Evolutionary conservation across 92 coral and sea anemone genomes (phyloP).

Genomic region (Porites divaricata): DNA sequence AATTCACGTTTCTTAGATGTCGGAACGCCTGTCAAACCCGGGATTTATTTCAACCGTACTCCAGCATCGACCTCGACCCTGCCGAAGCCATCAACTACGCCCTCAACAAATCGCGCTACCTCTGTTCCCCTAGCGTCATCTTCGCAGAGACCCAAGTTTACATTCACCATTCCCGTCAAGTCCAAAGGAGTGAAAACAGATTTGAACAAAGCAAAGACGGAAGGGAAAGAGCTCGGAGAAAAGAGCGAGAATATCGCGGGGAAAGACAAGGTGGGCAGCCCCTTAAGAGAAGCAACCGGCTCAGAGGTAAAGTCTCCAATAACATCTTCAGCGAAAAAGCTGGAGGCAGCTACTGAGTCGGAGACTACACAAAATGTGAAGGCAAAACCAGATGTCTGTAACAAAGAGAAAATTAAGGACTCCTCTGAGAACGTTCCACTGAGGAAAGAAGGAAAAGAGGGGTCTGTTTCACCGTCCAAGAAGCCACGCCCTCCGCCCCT

Average conservation of each 20-base stretch:
- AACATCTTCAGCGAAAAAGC: slow-evolving; percentile 29
- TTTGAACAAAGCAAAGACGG: slow-evolving; percentile 13
- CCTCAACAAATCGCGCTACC: slow-evolving; percentile 23
- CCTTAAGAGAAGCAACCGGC: background rate
- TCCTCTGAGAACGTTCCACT: slow-evolving; percentile 46
- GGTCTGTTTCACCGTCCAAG: slow-evolving; percentile 68
- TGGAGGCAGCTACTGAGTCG: background rate
- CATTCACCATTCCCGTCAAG: slow-evolving; percentile 54
- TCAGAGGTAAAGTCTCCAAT: slow-evolving; percentile 39
- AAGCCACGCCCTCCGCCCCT: slow-evolving; percentile 80
- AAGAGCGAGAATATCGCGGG: slow-evolving; percentile 5
- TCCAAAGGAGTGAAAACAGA: slow-evolving; percentile 30
- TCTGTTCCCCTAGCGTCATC: slow-evolving; percentile 56
- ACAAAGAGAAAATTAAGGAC: slow-evolving; percentile 13
- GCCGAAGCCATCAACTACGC: slow-evolving; percentile 51
- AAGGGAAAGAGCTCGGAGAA: slow-evolving; percentile 7
- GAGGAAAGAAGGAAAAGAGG: slow-evolving; percentile 62
- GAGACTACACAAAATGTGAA: background rate
- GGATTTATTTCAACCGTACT: slow-evolving; percentile 31
- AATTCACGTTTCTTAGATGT: slow-evolving; percentile 42
- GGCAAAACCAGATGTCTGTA: background rate
- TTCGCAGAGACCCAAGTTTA: slow-evolving; percentile 63
- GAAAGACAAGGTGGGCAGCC: background rate
- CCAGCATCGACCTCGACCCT: slow-evolving; percentile 58
- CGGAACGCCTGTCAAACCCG: slow-evolving; percentile 74